Percentiles rank a stretch among this genome's conserved stretches.
Evolutionary conservation across 2,888 invertebrate genomes (phyloP).

Genomic region (Cryptus viduatorius): DNA sequence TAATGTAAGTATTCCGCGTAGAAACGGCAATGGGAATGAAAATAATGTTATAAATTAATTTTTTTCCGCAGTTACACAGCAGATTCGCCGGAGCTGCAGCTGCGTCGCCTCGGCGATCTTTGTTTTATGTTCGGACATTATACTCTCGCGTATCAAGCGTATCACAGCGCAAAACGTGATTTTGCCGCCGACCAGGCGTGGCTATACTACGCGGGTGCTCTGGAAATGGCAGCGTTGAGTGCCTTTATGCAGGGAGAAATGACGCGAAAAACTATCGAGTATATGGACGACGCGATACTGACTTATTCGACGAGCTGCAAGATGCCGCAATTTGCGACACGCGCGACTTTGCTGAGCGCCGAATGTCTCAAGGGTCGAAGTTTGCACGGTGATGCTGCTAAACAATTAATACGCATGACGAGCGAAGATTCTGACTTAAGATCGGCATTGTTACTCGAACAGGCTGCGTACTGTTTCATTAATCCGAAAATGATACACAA

Average conservation of each 20-base stretch:
- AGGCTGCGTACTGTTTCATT: constrained; percentile 97
- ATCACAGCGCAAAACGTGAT: constrained; percentile 98
- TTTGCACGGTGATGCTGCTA: constrained; percentile 96
- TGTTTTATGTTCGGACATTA: constrained; percentile 99
- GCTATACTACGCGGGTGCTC: constrained; percentile 98
- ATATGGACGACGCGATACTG: constrained; percentile 97
- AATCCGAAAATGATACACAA: constrained; percentile 93
- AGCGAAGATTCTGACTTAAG: constrained; percentile 98
- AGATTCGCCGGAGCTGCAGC: constrained; percentile 96
- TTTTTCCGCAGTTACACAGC: constrained; percentile 88
- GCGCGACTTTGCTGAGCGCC: constrained; percentile 95
- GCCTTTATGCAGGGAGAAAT: constrained; percentile 95
- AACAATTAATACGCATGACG: constrained; percentile 97
- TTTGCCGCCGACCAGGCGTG: constrained; percentile 98
- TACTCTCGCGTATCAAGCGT: constrained; percentile 95
- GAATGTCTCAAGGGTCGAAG: constrained; percentile 93
- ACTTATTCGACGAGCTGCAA: constrained; percentile 97
- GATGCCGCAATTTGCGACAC: constrained; percentile 95
- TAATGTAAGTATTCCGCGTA: constrained; percentile 89
- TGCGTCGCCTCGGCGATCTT: constrained; percentile 96
- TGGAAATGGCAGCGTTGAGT: constrained; percentile 98
- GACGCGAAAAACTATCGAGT: constrained; percentile 92
- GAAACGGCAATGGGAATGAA: not conserved
- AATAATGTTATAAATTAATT: not conserved
- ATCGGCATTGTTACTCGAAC: constrained; percentile 96